Evolutionary conservation across 2,797 vertebrate species (phyloP).

Genomic region (Cryptoprocta ferox): DNA sequence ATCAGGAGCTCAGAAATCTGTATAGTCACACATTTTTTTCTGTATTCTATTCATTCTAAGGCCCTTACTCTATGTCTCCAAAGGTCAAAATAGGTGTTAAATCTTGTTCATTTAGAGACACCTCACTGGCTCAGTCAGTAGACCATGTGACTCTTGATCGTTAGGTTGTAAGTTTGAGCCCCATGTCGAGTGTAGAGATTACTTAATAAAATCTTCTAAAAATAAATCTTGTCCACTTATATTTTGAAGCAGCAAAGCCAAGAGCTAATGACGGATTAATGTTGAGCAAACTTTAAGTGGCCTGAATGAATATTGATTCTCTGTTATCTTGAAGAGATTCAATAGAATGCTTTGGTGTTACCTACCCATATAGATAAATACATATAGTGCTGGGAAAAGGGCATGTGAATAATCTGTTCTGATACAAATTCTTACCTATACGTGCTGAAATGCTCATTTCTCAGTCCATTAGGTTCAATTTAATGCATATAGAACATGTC

Average conservation of each 20-base stretch:
- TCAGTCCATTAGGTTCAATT: constrained; percentile 83
- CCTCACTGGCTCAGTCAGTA: too few species aligned
- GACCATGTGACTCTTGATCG: too few species aligned
- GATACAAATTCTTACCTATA: constrained; percentile 78
- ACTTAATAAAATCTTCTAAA: too few species aligned
- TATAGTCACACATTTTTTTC: background rate
- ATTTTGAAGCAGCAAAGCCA: constrained; percentile 52
- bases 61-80: background rate
- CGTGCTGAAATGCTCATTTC: constrained; percentile 73
- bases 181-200: too few species aligned
- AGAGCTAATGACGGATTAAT: constrained; percentile 43
- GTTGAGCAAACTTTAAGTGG: constrained; percentile 34
- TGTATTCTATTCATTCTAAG: background rate
- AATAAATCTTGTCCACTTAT: constrained; percentile 28
- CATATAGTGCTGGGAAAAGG: background rate
- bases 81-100: constrained; percentile 38
- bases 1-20: background rate
- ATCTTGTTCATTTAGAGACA: background rate
- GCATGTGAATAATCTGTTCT: constrained; percentile 64
- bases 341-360: background rate
- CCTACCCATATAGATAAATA: background rate
- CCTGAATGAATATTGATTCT: constrained; percentile 47
- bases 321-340: background rate
- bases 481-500: constrained; percentile 82
- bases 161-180: too few species aligned